Conservation (phyloP, 2,797 vertebrate genomes). For the Cyclopterus lumpus region DNA sequence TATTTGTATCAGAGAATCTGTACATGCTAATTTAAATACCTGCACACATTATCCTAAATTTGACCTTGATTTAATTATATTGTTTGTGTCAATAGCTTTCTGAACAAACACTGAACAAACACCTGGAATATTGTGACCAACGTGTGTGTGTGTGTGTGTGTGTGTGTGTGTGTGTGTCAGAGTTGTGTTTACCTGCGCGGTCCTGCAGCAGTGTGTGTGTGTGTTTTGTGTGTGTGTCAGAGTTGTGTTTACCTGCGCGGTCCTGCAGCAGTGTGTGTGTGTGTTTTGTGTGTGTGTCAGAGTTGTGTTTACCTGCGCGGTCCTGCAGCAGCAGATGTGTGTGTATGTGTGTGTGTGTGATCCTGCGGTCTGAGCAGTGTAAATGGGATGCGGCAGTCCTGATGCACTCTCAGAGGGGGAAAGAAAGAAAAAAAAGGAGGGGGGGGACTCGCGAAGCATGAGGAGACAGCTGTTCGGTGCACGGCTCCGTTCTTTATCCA, state of each 20-base stretch:
- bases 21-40: not conserved
- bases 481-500: not conserved
- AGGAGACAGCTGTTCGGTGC: constrained; percentile 55
- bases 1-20: not conserved
- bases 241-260: too few relatives aligned
- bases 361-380: constrained; percentile 41
- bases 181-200: constrained; percentile 45
- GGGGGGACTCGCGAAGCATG: constrained; percentile 2
- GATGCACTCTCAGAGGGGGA: constrained; percentile 38
- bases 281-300: not conserved
- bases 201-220: constrained; percentile 31
- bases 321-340: constrained; percentile 4
- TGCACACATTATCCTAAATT: not conserved
- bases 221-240: too few relatives aligned
- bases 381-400: constrained; percentile 59
- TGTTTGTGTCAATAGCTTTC: too few relatives aligned
- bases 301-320: constrained; percentile 45
- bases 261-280: not conserved
- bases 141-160: too few relatives aligned
- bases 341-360: not conserved
- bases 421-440: not conserved
- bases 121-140: constrained; percentile 17
- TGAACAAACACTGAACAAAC: constrained; percentile 41
- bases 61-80: too few relatives aligned
- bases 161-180: not conserved